Conservation (phyloP, 2,888 invertebrate species). For the Doris montereyensis region DNA sequence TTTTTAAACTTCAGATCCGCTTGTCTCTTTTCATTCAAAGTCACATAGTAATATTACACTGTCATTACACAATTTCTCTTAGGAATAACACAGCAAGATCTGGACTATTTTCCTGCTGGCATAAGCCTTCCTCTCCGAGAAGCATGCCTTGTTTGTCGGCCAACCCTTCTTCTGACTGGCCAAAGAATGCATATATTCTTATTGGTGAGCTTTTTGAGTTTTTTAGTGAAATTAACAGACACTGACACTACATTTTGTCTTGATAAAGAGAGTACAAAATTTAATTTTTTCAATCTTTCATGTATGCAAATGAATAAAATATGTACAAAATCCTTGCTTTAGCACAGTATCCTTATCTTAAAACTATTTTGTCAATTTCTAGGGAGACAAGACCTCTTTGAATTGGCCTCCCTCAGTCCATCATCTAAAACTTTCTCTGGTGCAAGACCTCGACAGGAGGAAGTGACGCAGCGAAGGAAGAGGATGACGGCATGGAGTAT, state of each 20-base stretch:
- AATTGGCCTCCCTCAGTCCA: constrained; percentile 48
- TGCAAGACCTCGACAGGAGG: too few species aligned
- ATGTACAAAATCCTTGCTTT: too few species aligned
- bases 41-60: neutral
- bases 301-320: too few species aligned
- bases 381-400: constrained; percentile 69
- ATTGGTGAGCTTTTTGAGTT: constrained; percentile 76
- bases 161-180: constrained; percentile 83
- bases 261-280: too few species aligned
- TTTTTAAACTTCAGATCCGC: too few species aligned
- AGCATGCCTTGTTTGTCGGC: constrained; percentile 81
- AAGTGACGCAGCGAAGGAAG: constrained; percentile 73
- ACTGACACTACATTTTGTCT: too few species aligned
- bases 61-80: constrained; percentile 38
- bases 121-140: constrained; percentile 81
- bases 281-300: too few species aligned
- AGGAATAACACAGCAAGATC: constrained; percentile 80
- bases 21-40: neutral
- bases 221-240: too few species aligned
- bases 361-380: too few species aligned
- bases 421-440: constrained; percentile 48
- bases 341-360: too few species aligned
- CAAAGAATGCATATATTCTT: constrained; percentile 80
- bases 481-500: constrained; percentile 81
- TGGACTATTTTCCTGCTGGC: constrained; percentile 83